Conservation (phyloP, 1,140 invertebrate species). For the Listronotus oregonensis region DNA sequence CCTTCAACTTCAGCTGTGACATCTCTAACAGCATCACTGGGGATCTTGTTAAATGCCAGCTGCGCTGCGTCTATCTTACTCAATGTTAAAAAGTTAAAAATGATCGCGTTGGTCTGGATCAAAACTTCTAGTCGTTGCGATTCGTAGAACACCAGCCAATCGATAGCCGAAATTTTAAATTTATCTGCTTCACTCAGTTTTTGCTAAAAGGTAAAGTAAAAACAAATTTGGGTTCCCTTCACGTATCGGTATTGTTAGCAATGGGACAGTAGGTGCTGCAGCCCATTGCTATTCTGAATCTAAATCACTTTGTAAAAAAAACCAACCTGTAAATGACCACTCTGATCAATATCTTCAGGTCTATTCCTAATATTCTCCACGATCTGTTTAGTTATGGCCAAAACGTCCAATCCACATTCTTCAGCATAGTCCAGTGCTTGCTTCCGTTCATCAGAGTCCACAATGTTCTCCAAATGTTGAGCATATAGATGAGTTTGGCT, state of each 20-base stretch:
- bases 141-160: slow-evolving; percentile 84
- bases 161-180: slow-evolving; percentile 81
- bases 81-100: slow-evolving; percentile 76
- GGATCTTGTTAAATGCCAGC: slow-evolving; percentile 71
- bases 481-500: slow-evolving; percentile 80
- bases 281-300: too few relatives aligned
- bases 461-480: slow-evolving; percentile 73
- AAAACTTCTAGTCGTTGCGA: slow-evolving; percentile 80
- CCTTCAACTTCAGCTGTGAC: slow-evolving; percentile 20
- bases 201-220: slow-evolving; percentile 43
- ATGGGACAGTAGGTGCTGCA: too few relatives aligned
- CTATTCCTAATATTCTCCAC: slow-evolving; percentile 73
- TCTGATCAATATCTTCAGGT: slow-evolving; percentile 41
- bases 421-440: slow-evolving; percentile 70
- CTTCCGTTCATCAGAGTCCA: slow-evolving; percentile 65
- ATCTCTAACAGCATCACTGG: slow-evolving; percentile 65
- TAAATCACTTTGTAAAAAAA: neutral
- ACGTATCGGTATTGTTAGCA: too few relatives aligned
- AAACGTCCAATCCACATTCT: slow-evolving; percentile 79
- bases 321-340: slow-evolving; percentile 41
- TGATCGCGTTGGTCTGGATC: slow-evolving; percentile 86
- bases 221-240: neutral
- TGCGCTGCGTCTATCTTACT: slow-evolving; percentile 72
- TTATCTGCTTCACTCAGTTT: slow-evolving; percentile 66
- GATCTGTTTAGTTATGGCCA: slow-evolving; percentile 78